Evolutionary conservation across 2,113 vertebrate species (phyloP), one percentile per base, ranked within the genome.

Genomic region (Trinectes maculatus): DNA sequence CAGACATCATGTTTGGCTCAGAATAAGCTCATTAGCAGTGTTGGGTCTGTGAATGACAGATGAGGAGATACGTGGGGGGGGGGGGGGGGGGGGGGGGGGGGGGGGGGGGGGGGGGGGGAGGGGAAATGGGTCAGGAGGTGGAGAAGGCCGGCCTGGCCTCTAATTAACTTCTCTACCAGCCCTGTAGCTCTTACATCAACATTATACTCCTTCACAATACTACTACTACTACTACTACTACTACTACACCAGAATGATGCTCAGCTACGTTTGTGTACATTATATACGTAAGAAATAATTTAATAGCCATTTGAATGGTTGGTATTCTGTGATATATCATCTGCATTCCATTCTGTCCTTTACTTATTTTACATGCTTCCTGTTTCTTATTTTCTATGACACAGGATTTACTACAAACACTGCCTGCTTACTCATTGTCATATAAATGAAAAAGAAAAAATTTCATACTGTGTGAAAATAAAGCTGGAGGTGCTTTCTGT

Each of bases 101-200:
- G 13, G 3, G 59, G 42, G 33, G 55, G 33, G 24, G 55, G 65
- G 55, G 67, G 66, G 64, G 63, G 65, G 47, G 51, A 59, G 62
- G 36, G 25, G 75, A 76, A 69, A 34, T 80, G 47, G 88, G 83
- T 84, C 68, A 85, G 73, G 69, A 65, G 73, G 72, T 83, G 79
- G 79, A 71, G 66, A 71, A 73, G 70, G 55, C 62, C 82, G 72
- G 71, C 70, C 74, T 86, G 63, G 48, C 57, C 74, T 77, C 86
- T 85, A 89, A 91, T 91, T 85, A 91, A 80, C 81, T 83, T 77
- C 71, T 87, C 63, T 67, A 77, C 62, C 71, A 76, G 67, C 56
- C 60, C 55, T 43, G 37, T 63, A 54, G 62, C 44, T 71, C 63
- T 48, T 44, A 44, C 64, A 47, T 75, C 66, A 72, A n/a, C 19